These are phyloP conservation scores for Lepilemur septentrionalis DNA, from an alignment of 2,797 vertebrate species.

Conservation along the genomic window DNA sequence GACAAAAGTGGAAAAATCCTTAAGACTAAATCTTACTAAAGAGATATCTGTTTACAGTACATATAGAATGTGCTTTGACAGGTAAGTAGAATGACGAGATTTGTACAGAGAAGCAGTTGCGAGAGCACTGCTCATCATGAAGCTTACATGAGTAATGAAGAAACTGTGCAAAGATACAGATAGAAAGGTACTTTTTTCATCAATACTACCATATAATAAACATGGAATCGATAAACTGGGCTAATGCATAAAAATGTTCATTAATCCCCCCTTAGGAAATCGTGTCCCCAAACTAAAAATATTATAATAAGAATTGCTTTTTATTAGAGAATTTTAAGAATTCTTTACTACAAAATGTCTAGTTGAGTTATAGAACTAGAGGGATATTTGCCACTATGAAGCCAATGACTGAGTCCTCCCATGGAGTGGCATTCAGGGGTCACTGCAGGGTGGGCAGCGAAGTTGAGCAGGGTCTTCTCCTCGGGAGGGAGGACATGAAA, in stretches of 20 bases:
- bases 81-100: constrained; percentile 85
- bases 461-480: constrained; percentile 60
- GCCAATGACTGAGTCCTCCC: constrained; percentile 70
- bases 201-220: constrained; percentile 85
- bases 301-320: constrained; percentile 86
- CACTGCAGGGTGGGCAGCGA: background rate
- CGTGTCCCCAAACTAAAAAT: constrained; percentile 86
- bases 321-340: constrained; percentile 84
- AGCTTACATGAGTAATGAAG: constrained; percentile 83
- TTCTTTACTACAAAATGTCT: constrained; percentile 86
- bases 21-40: constrained; percentile 90
- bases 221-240: constrained; percentile 87
- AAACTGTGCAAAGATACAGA: constrained; percentile 85
- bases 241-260: constrained; percentile 87
- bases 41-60: constrained; percentile 87
- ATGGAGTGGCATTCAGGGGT: constrained; percentile 29
- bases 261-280: constrained; percentile 85
- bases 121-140: constrained; percentile 82
- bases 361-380: constrained; percentile 77
- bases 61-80: constrained; percentile 87
- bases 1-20: constrained; percentile 91
- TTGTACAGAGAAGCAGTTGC: constrained; percentile 88
- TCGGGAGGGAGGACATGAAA: background rate
- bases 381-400: constrained; percentile 77
- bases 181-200: constrained; percentile 86